These are phyloP conservation scores for Microctonus brassicae DNA, from an alignment of 2,888 invertebrate species.

Conservation along the genomic window DNA sequence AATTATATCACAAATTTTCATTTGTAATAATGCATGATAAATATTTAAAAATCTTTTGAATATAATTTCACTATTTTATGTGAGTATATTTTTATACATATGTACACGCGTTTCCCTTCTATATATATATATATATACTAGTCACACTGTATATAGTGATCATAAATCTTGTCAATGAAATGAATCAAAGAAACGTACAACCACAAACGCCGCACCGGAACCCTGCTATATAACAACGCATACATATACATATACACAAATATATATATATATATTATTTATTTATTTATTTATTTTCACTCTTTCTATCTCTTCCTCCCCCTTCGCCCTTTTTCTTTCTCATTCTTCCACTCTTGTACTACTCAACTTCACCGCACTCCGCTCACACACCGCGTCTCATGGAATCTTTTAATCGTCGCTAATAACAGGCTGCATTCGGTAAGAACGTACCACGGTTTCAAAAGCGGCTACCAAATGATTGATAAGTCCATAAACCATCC, in stretches of 20 bases:
- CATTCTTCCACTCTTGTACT: conserved; percentile 30
- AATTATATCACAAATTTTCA: no score
- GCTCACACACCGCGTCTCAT: conserved; percentile 31
- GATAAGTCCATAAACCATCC: conserved; percentile 68
- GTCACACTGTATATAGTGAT: conserved; percentile 24
- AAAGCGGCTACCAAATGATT: conserved; percentile 66
- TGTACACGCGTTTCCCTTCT: conserved; percentile 5
- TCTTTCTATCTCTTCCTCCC: conserved; percentile 3
- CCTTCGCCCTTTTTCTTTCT: conserved; percentile 30
- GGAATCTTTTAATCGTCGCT: conserved; percentile 68
- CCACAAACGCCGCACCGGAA: conserved; percentile 12
- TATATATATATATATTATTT: no score
- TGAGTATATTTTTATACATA: no score
- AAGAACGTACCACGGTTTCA: conserved; percentile 52
- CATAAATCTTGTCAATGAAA: conserved; percentile 64
- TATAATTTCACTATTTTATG: no score
- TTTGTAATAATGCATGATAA: no score
- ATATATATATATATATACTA: not conserved
- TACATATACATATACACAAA: not conserved
- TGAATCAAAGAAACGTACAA: conserved; percentile 59
- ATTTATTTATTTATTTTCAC: not conserved
- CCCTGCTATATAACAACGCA: not conserved
- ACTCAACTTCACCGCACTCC: conserved; percentile 15
- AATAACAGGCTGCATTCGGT: conserved; percentile 63
- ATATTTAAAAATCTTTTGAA: no score